A percentile compares a stretch with the other conserved stretches of the same genome.
Evolutionary conservation across 2,113 vertebrate species (phyloP).

Genomic region (Myiopsitta monachus): DNA sequence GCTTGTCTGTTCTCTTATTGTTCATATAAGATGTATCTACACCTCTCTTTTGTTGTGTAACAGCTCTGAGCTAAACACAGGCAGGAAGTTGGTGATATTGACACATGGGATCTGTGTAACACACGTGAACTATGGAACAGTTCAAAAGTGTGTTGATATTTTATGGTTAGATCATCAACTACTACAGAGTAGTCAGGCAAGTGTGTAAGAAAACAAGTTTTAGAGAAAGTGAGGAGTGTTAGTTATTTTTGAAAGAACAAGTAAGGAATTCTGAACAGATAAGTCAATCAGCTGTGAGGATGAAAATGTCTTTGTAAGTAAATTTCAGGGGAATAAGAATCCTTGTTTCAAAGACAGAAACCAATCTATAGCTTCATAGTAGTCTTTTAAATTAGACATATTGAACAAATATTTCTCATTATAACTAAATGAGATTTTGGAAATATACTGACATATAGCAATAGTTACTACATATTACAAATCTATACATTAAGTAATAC

Average conservation of each 20-base stretch:
- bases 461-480: accelerated
- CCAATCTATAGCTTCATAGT: background rate
- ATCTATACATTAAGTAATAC: background rate
- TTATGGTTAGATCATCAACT: background rate
- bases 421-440: background rate
- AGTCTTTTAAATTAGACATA: background rate
- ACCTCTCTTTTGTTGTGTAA: background rate
- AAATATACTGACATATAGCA: background rate
- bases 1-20: background rate
- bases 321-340: background rate
- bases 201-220: background rate
- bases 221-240: background rate
- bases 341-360: background rate
- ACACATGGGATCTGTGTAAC: background rate
- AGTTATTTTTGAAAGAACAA: background rate
- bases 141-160: background rate
- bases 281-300: background rate
- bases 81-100: background rate
- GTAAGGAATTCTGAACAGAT: background rate
- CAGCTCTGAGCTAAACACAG: background rate
- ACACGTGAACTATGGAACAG: background rate
- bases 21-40: background rate
- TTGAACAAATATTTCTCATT: background rate
- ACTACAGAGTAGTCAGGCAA: background rate
- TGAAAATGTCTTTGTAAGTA: background rate